Conservation (phyloP, 1,140 invertebrate species). For the Microplitis mediator region DNA sequence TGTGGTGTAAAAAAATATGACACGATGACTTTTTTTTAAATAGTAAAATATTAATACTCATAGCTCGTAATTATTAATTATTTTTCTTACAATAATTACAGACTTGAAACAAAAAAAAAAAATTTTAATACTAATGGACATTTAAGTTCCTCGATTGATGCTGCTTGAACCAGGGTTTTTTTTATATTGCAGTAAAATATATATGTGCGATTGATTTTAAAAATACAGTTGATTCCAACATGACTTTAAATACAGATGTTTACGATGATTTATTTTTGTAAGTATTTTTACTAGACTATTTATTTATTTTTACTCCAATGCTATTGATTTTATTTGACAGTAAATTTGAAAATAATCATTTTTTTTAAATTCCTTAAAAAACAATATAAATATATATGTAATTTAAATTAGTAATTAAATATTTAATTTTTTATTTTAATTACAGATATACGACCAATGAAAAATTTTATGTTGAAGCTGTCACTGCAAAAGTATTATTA, state of each 20-base stretch:
- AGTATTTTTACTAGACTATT: slow-evolving; percentile 44
- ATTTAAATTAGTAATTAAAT: background rate
- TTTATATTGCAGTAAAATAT: too few relatives aligned
- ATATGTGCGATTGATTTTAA: too few relatives aligned
- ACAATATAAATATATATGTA: background rate
- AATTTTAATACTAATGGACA: too few relatives aligned
- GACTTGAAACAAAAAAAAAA: too few relatives aligned
- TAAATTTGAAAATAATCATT: too few relatives aligned
- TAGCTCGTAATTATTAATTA: too few relatives aligned
- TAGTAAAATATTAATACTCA: too few relatives aligned
- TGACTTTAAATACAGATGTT: slow-evolving; percentile 57
- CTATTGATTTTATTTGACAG: background rate
- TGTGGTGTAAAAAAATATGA: too few relatives aligned
- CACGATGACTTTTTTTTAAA: too few relatives aligned
- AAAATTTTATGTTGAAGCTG: slow-evolving; percentile 75
- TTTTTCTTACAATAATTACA: too few relatives aligned
- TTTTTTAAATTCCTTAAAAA: background rate
- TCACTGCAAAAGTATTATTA: slow-evolving; percentile 67
- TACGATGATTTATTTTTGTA: slow-evolving; percentile 70
- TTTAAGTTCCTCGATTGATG: too few relatives aligned
- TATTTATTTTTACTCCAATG: slow-evolving; percentile 9
- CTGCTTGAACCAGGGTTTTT: too few relatives aligned
- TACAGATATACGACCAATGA: slow-evolving; percentile 74
- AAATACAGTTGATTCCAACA: slow-evolving; percentile 30
- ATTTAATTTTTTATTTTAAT: slow-evolving; percentile 35